Conservation (phyloP, 1,140 invertebrate genomes). For the Lamellibrachia luymesi region DNA sequence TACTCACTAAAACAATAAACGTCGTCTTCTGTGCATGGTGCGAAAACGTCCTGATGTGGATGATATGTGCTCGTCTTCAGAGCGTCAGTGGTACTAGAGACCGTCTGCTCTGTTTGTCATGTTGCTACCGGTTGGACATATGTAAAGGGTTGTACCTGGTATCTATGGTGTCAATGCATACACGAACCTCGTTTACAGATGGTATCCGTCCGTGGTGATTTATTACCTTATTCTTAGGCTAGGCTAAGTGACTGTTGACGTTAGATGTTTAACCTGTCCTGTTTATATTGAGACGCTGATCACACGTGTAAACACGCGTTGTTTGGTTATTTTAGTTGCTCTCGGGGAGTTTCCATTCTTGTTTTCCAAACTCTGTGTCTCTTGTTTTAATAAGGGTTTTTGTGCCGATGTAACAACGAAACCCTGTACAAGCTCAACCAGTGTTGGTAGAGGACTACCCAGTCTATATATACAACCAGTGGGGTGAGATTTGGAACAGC, state of each 20-base stretch:
- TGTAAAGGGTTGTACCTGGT: neutral
- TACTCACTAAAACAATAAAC: constrained; percentile 1
- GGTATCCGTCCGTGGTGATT: neutral
- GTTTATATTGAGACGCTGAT: neutral
- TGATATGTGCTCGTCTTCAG: neutral
- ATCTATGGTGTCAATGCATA: constrained; percentile 1
- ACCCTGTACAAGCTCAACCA: no score
- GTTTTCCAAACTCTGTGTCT: neutral
- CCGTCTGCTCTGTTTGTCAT: neutral
- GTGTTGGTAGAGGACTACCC: neutral
- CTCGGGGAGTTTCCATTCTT: neutral
- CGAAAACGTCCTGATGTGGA: neutral
- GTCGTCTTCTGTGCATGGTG: neutral
- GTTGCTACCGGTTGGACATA: neutral
- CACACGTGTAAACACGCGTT: neutral
- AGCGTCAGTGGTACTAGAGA: neutral
- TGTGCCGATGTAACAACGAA: neutral
- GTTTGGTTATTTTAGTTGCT: neutral
- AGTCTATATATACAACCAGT: neutral
- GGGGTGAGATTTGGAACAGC: neutral
- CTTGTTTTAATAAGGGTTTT: neutral
- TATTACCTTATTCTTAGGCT: constrained; percentile 1
- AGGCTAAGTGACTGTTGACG: neutral
- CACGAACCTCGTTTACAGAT: neutral
- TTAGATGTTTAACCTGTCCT: neutral